Percentiles rank a stretch among this genome's conserved stretches.
Conservation (phyloP, 2,113 vertebrate species). For the Myrmecophaga tridactyla region DNA sequence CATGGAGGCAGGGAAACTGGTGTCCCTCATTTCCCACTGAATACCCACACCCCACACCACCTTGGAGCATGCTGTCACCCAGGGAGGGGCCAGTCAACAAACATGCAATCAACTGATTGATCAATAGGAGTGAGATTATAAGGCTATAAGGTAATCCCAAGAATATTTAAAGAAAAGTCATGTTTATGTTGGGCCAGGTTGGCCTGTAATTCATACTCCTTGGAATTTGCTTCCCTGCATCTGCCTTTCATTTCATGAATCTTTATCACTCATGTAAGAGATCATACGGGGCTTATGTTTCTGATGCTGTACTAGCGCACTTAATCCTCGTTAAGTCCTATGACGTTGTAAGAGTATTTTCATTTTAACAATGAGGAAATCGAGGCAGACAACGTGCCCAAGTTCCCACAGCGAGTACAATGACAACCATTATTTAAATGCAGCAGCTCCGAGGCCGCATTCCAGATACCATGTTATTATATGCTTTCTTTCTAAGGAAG, state of each 20-base stretch:
- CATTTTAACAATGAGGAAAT: too few relatives aligned
- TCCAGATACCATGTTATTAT: not conserved
- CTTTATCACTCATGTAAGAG: accelerated
- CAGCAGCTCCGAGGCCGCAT: not conserved
- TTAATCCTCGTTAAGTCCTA: not conserved
- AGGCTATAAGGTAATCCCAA: not conserved
- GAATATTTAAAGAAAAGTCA: not conserved
- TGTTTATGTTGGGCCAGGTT: too few relatives aligned
- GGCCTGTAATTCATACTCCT: not conserved
- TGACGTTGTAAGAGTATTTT: not conserved
- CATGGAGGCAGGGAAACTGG: not conserved
- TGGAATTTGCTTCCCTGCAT: too few relatives aligned
- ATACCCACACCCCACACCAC: accelerated
- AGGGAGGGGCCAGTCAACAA: too few relatives aligned
- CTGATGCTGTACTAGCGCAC: not conserved
- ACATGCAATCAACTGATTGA: too few relatives aligned
- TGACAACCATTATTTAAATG: not conserved
- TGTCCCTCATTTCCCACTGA: not conserved
- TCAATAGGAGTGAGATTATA: not conserved
- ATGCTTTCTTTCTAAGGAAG: not conserved
- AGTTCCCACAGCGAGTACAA: not conserved
- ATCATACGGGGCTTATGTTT: not conserved
- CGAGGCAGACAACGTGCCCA: not conserved
- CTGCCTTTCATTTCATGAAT: too few relatives aligned
- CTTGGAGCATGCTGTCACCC: not conserved